phyloP scores from a whole-genome alignment of 2,888 invertebrate genomes.

The Parnassius apollo region DNA sequence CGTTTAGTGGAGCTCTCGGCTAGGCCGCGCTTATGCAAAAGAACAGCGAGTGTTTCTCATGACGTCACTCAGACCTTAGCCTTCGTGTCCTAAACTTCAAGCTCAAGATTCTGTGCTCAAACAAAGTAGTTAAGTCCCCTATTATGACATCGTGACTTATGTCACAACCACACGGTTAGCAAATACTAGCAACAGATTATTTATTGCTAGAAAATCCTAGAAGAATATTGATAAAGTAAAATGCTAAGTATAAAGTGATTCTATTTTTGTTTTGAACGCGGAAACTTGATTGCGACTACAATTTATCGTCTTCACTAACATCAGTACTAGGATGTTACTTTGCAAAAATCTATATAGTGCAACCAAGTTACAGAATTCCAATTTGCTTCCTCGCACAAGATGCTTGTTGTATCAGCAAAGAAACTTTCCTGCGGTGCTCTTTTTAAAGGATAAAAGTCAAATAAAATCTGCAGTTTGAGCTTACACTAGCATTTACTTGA shows the following conservation, averaged over 20 bases:
- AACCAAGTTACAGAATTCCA: slow-evolving; percentile 26
- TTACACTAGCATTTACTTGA: slow-evolving; percentile 5
- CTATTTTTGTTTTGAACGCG: slow-evolving; percentile 10
- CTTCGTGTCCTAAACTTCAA: too few species aligned
- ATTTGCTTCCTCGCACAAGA: slow-evolving; percentile 24
- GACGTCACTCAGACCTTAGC: too few species aligned
- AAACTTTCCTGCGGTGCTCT: slow-evolving; percentile 24
- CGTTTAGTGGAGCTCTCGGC: too few species aligned
- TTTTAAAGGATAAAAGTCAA: slow-evolving; percentile 22
- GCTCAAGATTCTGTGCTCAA: too few species aligned
- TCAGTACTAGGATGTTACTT: slow-evolving; percentile 15
- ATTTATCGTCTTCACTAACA: slow-evolving; percentile 20
- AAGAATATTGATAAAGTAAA: slow-evolving; percentile 9
- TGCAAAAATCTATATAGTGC: slow-evolving; percentile 24
- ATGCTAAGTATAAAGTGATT: not conserved
- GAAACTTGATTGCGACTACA: slow-evolving; percentile 20
- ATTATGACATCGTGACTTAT: too few species aligned
- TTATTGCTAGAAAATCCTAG: slow-evolving; percentile 1
- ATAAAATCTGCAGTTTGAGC: slow-evolving; percentile 8
- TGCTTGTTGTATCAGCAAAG: slow-evolving; percentile 26
- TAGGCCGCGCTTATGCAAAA: too few species aligned
- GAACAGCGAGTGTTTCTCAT: too few species aligned
- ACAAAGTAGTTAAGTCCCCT: too few species aligned
- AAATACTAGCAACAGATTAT: not conserved
- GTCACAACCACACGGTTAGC: too few species aligned